Conservation (phyloP, 2,888 invertebrate species). For the Seladonia tumulorum region DNA sequence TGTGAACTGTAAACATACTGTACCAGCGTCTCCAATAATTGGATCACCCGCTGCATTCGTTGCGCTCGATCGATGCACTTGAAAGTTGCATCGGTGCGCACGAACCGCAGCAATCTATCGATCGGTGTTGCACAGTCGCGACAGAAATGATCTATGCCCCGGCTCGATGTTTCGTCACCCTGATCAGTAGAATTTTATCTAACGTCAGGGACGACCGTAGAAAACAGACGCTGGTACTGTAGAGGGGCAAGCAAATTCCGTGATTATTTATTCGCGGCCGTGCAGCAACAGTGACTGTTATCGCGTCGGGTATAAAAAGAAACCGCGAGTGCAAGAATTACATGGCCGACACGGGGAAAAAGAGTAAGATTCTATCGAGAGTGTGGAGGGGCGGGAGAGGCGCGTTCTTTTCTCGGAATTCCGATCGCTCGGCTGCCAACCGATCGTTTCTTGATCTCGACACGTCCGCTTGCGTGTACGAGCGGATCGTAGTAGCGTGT, state of each 20-base stretch:
- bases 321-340: conserved; percentile 17
- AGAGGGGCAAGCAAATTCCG: not conserved
- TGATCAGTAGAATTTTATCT: not conserved
- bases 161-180: not conserved
- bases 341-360: not conserved
- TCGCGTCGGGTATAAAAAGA: not conserved
- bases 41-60: not conserved
- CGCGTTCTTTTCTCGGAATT: conserved; percentile 60
- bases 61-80: not conserved
- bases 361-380: not conserved
- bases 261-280: conserved; percentile 2
- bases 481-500: conserved; percentile 62
- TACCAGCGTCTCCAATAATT: not conserved
- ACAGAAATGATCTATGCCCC: not conserved
- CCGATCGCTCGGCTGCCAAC: conserved; percentile 38
- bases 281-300: not conserved
- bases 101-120: not conserved
- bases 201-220: not conserved
- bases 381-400: not conserved
- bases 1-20: not conserved
- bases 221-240: not conserved
- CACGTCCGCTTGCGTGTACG: conserved; percentile 59
- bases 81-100: not conserved
- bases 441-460: conserved; percentile 65
- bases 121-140: not conserved